Conservation (phyloP, 2,113 vertebrate species). For the Pantherophis guttatus region DNA sequence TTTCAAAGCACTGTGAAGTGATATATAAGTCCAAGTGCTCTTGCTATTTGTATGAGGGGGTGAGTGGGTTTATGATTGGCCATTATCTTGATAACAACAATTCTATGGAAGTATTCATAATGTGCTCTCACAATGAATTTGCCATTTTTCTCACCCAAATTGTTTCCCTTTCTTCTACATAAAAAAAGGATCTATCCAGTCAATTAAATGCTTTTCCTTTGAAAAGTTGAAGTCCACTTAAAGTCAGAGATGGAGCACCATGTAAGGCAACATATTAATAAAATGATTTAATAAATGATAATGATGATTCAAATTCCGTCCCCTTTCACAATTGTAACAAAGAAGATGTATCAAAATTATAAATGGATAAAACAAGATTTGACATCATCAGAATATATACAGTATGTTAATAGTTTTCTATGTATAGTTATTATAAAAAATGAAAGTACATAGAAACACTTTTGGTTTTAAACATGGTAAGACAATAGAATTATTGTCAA, state of each 20-base stretch:
- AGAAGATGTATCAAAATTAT: background rate
- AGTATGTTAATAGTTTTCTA: background rate
- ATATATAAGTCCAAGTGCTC: too few relatives aligned
- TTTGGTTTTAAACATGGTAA: background rate
- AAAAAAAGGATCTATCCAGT: background rate
- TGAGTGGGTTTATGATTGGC: background rate
- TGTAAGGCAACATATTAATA: background rate
- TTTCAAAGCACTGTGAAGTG: too few relatives aligned
- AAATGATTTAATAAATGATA: background rate
- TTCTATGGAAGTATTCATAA: background rate
- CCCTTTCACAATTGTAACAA: background rate
- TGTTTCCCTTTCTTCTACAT: background rate
- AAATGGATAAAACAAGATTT: background rate
- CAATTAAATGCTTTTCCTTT: background rate
- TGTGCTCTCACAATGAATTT: background rate
- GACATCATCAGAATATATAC: background rate
- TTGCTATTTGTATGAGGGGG: background rate
- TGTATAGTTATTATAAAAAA: background rate
- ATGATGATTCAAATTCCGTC: background rate
- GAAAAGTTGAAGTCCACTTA: background rate
- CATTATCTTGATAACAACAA: background rate
- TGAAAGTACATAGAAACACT: background rate
- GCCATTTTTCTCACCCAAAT: background rate
- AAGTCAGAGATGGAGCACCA: background rate
- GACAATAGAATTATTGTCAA: background rate